These are phyloP conservation scores for Conus ventricosus DNA, from an alignment of 1,140 invertebrate species.

Conservation along the genomic window DNA sequence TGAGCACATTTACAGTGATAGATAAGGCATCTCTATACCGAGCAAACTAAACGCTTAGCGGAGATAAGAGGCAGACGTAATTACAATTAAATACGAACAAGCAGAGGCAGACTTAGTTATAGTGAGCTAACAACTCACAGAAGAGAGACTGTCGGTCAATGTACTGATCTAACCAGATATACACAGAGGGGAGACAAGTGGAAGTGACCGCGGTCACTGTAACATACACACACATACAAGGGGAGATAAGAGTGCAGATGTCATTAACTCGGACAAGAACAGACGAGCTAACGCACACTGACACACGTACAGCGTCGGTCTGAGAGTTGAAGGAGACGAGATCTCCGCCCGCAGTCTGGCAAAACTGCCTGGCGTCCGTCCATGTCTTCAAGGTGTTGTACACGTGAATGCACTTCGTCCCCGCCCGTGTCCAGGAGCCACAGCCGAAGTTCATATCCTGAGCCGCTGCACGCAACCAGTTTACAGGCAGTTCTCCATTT, in stretches of 20 bases:
- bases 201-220: background rate
- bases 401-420: slow-evolving; percentile 50
- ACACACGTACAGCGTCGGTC: slow-evolving; percentile 45
- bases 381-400: slow-evolving; percentile 33
- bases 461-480: background rate
- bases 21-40: no score
- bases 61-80: background rate
- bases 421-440: slow-evolving; percentile 46
- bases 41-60: no score
- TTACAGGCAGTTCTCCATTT: no score
- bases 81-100: no score
- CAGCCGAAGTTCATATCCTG: slow-evolving; percentile 45
- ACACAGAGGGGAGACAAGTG: no score
- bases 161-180: no score
- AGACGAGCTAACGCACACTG: background rate
- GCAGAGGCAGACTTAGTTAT: no score
- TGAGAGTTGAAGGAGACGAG: slow-evolving; percentile 44
- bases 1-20: no score
- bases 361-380: slow-evolving; percentile 25
- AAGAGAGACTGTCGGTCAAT: no score
- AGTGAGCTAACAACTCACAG: no score
- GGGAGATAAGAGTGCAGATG: background rate
- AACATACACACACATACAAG: background rate
- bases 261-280: no score
- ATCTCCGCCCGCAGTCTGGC: slow-evolving; percentile 30